Evolutionary conservation across 2,113 vertebrate species (phyloP), one percentile per base, ranked within the genome.

Genomic region (Hippocampus guttulatus): DNA sequence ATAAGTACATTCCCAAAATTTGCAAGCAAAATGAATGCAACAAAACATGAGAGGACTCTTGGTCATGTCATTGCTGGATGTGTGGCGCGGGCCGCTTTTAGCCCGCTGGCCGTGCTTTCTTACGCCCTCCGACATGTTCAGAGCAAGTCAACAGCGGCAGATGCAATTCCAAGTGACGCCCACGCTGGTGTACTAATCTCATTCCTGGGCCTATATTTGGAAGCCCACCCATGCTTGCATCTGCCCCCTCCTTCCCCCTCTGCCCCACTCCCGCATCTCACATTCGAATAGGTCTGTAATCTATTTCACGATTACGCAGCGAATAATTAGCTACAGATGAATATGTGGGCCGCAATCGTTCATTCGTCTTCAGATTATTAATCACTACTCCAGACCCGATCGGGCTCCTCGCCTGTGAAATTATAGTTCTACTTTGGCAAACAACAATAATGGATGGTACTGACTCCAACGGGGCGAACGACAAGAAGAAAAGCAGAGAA

Each of bases 301-400:
- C 86, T 87, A 86, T 90, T 90, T 81, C 74, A 76, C 93, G 93
- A 91, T 93, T 98, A 94, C 94, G 91, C 92, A 94, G 94, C 94
- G 85, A 87, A 87, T 91, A 89, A 92, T 92, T 91, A 92, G 85
- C 85, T 81, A 73, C 85, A 85, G 85, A 88, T 79, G 80, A 86
- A 87, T 71, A 84, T 58, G 85, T 73, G 84, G 85, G 84, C 82
- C 81, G 81, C 83, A 89, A 86, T 90, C 89, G 85, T 89, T 90
- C 57, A 86, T 84, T 90, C 84, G 82, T 73, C 82, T 75, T 87
- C 85, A 85, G 84, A 89, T 90, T 91, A 91, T 90, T 91, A 92
- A 91, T 90, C 91, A 91, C 76, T 82, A 84, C 87, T 87, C 77
- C 71, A 81, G 85, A 89, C 87, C 82, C 81, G 87, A 88, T 89